These are phyloP conservation scores for Labia minor DNA, from an alignment of 2,888 invertebrate species.

Conservation along the genomic window DNA sequence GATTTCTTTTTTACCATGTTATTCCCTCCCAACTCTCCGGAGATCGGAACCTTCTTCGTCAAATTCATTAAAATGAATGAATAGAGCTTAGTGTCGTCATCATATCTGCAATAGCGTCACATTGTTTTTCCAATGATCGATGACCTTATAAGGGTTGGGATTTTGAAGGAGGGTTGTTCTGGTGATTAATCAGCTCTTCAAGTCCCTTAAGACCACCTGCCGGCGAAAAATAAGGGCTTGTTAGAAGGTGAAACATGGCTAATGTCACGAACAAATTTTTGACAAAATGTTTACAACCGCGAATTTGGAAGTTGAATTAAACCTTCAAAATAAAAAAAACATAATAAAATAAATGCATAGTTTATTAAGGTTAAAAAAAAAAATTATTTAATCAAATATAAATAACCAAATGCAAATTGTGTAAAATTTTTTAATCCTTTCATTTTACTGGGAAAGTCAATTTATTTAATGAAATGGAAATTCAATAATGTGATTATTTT, in stretches of 20 bases:
- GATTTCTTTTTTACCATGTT: neutral
- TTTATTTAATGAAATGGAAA: neutral
- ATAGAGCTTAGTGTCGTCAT: conserved; percentile 1
- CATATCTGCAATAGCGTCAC: conserved; percentile 3
- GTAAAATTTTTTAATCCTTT: neutral
- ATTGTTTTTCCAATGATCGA: conserved; percentile 2
- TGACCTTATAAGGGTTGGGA: neutral
- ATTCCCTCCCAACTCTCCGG: neutral
- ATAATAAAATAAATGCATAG: no score
- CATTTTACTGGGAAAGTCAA: neutral
- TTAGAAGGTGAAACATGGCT: neutral
- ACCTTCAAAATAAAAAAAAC: neutral
- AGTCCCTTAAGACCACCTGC: neutral
- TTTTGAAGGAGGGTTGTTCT: neutral
- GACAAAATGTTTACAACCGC: neutral
- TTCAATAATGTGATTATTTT: neutral
- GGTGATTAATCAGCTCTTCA: neutral
- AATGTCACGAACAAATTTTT: neutral
- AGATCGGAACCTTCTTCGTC: neutral
- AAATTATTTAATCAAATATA: no score
- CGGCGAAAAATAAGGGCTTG: neutral
- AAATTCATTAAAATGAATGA: conserved; percentile 4
- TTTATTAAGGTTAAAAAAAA: no score
- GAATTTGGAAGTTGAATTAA: neutral
- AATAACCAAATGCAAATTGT: neutral